Evolutionary conservation across 1,140 invertebrate species (phyloP).

Genomic region (Microplitis demolitor): DNA sequence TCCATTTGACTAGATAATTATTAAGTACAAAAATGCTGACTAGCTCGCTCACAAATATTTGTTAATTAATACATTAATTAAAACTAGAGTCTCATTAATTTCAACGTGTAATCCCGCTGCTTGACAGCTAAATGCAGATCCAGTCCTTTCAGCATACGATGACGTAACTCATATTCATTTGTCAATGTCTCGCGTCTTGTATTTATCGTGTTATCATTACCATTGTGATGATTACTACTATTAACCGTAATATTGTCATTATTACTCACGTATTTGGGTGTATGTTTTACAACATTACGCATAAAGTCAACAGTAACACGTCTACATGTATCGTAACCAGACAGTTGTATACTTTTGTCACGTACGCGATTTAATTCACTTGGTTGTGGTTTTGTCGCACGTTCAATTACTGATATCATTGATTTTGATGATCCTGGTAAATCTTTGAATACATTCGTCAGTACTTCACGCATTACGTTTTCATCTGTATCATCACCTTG

Average conservation of each 20-base stretch:
- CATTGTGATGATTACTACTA: background rate
- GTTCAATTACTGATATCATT: slow-evolving; percentile 39
- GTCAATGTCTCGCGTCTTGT: slow-evolving; percentile 5
- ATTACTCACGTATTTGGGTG: background rate
- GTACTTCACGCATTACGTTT: slow-evolving; percentile 49
- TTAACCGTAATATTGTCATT: background rate
- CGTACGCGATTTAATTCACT: slow-evolving; percentile 39
- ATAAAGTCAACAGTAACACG: slow-evolving; percentile 50
- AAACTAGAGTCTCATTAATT: slow-evolving; percentile 48
- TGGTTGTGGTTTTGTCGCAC: slow-evolving; percentile 34
- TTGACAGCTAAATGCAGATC: slow-evolving; percentile 54
- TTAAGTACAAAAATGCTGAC: no score
- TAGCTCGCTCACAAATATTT: no score
- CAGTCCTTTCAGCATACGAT: slow-evolving; percentile 49
- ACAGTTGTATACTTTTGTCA: slow-evolving; percentile 50
- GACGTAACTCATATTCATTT: slow-evolving; percentile 30
- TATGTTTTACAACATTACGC: slow-evolving; percentile 42
- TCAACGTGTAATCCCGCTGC: slow-evolving; percentile 53
- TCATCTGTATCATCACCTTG: slow-evolving; percentile 51
- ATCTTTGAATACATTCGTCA: slow-evolving; percentile 53
- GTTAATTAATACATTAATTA: background rate
- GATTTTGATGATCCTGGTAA: slow-evolving; percentile 46
- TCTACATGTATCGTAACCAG: slow-evolving; percentile 55
- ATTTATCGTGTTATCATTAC: background rate
- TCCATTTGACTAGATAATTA: no score